These are phyloP conservation scores for Microtus richardsoni DNA, from an alignment of 2,113 vertebrate genomes.

Conservation along the genomic window DNA sequence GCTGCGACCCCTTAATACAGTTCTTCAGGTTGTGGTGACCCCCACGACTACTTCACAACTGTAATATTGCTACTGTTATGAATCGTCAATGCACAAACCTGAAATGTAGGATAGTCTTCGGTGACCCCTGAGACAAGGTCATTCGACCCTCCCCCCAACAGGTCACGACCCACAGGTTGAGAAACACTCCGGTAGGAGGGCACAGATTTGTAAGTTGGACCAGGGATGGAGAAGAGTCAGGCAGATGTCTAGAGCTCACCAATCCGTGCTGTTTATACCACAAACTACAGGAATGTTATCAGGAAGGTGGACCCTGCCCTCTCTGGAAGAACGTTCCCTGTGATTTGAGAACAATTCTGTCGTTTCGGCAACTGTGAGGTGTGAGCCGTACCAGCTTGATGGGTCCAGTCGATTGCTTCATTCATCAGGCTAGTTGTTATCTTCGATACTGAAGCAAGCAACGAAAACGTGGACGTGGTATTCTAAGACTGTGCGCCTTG, in stretches of 20 bases:
- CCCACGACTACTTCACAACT: too few relatives aligned
- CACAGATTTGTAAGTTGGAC: neutral
- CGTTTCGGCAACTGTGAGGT: rapidly evolving
- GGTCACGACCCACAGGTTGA: too few relatives aligned
- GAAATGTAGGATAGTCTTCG: too few relatives aligned
- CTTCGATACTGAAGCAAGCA: neutral
- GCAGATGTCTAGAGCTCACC: neutral
- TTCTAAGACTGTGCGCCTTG: neutral
- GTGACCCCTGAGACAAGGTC: too few relatives aligned
- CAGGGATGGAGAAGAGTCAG: neutral
- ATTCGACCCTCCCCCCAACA: too few relatives aligned
- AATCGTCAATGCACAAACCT: too few relatives aligned
- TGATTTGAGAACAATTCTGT: neutral
- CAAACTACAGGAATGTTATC: too few relatives aligned
- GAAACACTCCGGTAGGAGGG: too few relatives aligned
- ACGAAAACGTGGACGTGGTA: neutral
- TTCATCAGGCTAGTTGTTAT: neutral
- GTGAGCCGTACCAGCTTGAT: neutral
- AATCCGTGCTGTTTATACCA: neutral
- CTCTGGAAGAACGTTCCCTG: neutral
- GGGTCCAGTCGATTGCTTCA: neutral
- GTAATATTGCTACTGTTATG: too few relatives aligned
- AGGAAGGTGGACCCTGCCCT: neutral
- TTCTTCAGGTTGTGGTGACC: too few relatives aligned
- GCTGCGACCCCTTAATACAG: too few relatives aligned